Evolutionary conservation across 1,140 invertebrate genomes (phyloP).

Genomic region (Aporrectodea caliginosa): DNA sequence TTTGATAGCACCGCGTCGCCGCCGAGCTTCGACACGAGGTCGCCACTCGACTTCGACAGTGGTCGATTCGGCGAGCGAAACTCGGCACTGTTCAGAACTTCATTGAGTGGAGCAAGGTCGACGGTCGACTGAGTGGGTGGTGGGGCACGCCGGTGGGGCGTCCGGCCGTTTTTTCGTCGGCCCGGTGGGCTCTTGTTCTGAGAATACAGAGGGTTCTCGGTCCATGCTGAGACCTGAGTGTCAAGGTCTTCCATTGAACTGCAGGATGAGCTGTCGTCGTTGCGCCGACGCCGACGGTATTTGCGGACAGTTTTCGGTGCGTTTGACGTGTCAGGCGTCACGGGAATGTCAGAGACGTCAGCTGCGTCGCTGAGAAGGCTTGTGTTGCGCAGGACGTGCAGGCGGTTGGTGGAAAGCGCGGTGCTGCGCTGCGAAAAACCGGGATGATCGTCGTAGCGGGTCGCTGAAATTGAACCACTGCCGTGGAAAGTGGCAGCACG

Average conservation of each 20-base stretch:
- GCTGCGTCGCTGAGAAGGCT: background rate
- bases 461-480: background rate
- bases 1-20: background rate
- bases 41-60: background rate
- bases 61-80: background rate
- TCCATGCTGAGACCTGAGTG: background rate
- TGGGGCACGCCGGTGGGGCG: background rate
- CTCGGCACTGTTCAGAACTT: background rate
- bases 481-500: background rate
- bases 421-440: background rate
- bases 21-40: background rate
- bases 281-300: background rate
- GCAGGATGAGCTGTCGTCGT: background rate
- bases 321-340: background rate
- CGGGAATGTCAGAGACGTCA: background rate
- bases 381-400: background rate
- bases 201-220: background rate
- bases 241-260: background rate
- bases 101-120: background rate
- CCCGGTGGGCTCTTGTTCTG: background rate
- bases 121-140: background rate
- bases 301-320: background rate
- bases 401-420: background rate
- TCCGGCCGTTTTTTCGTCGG: background rate
- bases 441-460: background rate